These are phyloP conservation scores for Potorous gilbertii DNA, from an alignment of 2,797 vertebrate genomes.

Conservation along the genomic window DNA sequence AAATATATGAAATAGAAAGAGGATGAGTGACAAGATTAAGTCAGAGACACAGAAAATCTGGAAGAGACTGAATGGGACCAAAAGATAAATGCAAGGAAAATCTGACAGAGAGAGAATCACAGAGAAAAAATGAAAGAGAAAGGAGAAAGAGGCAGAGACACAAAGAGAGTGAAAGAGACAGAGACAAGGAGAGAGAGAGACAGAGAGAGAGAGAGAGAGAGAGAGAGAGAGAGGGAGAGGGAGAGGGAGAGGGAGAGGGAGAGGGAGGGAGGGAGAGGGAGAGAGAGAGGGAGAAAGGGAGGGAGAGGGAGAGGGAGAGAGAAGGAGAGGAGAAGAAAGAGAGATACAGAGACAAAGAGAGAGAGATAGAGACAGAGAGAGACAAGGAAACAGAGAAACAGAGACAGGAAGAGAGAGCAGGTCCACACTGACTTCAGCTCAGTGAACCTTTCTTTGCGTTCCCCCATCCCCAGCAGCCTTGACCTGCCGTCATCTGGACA, in stretches of 20 bases:
- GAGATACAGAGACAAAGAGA: no score
- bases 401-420: neutral
- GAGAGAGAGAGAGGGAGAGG: no score
- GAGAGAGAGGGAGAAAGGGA: neutral
- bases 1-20: neutral
- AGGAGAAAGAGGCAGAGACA: no score
- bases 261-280: no score
- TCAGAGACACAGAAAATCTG: neutral
- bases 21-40: neutral
- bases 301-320: no score
- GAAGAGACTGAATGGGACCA: neutral
- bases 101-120: no score
- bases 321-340: neutral
- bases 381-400: neutral
- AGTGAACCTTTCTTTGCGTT: neutral
- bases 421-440: neutral
- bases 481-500: neutral
- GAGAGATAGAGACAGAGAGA: neutral
- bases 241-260: no score
- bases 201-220: no score
- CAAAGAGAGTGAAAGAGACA: no score
- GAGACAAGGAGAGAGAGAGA: no score
- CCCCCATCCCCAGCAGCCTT: neutral
- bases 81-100: no score
- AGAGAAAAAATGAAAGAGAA: no score